Percentiles rank a stretch among this genome's conserved stretches.
Conservation (phyloP, 1,140 invertebrate genomes). For the Euborellia annulipes region DNA sequence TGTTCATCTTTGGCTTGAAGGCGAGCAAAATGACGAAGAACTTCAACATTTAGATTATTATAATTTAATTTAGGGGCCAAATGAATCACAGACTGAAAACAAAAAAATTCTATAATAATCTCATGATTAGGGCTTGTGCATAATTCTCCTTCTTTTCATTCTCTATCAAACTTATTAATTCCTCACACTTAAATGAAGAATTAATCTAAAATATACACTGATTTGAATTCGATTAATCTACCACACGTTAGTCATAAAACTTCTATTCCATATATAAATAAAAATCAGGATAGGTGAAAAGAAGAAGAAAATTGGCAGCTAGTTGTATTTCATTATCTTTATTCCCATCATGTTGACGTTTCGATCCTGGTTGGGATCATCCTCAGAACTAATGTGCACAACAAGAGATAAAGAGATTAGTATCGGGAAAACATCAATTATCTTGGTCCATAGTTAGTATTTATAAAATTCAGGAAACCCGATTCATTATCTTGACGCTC, state of each 20-base stretch:
- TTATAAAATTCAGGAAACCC: too few relatives aligned
- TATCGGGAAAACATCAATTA: too few relatives aligned
- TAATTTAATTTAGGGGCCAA: constrained; percentile 93
- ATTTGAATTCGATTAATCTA: background rate
- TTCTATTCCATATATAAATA: too few relatives aligned
- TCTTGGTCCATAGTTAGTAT: too few relatives aligned
- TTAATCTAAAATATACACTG: background rate
- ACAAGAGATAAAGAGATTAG: too few relatives aligned
- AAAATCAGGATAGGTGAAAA: too few relatives aligned
- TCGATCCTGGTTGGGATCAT: too few relatives aligned
- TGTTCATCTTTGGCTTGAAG: constrained; percentile 90
- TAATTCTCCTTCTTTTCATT: background rate
- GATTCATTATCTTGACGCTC: too few relatives aligned
- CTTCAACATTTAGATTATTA: constrained; percentile 94
- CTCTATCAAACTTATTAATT: background rate
- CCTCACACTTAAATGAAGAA: background rate
- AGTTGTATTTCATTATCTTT: too few relatives aligned
- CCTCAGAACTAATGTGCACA: too few relatives aligned
- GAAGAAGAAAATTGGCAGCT: too few relatives aligned
- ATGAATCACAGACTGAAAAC: constrained; percentile 68
- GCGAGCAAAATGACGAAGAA: constrained; percentile 87
- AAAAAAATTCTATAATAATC: constrained; percentile 8
- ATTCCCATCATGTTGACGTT: too few relatives aligned
- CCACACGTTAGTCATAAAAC: background rate
- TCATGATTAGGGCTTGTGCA: background rate